phyloP scores from a whole-genome alignment of 1,140 invertebrate species.

The Onthophagus taurus region DNA sequence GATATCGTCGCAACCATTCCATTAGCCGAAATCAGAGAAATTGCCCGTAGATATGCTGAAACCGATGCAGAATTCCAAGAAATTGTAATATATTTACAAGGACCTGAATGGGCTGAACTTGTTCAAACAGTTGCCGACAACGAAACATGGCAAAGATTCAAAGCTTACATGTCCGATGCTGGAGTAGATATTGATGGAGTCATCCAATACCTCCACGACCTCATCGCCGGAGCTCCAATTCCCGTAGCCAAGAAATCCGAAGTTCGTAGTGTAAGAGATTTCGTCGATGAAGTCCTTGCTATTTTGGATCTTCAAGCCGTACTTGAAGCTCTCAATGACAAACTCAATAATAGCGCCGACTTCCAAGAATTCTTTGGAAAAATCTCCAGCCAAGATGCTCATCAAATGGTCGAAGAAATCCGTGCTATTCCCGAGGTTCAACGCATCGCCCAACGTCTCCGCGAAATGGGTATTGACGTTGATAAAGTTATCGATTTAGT shows the following conservation, averaged over 20 bases:
- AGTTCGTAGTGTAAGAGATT: conserved; percentile 2
- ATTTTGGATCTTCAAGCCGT: conserved; percentile 13
- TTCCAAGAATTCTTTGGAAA: conserved; percentile 17
- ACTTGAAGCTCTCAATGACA: conserved; percentile 14
- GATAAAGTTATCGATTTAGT: neutral
- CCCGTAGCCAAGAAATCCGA: neutral
- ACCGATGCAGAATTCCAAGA: conserved; percentile 17
- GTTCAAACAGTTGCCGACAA: conserved; percentile 12
- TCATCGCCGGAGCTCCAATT: conserved; percentile 7
- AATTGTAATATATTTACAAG: conserved; percentile 17
- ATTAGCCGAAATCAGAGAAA: conserved; percentile 15
- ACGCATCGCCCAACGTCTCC: neutral
- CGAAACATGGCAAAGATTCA: conserved; percentile 14
- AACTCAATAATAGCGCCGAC: conserved; percentile 20
- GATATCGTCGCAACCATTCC: conserved; percentile 19
- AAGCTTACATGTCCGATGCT: conserved; percentile 14
- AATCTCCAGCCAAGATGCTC: conserved; percentile 14
- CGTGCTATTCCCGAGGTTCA: neutral
- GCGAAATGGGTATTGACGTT: conserved; percentile 4
- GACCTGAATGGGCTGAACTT: conserved; percentile 16
- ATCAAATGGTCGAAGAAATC: conserved; percentile 14
- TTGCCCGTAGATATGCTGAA: conserved; percentile 15
- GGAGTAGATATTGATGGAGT: conserved; percentile 17
- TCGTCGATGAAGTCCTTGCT: conserved; percentile 17
- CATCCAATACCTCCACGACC: conserved; percentile 15